Evolutionary conservation across 1,140 invertebrate genomes (phyloP).

Genomic region (Harpegnathos saltator): DNA sequence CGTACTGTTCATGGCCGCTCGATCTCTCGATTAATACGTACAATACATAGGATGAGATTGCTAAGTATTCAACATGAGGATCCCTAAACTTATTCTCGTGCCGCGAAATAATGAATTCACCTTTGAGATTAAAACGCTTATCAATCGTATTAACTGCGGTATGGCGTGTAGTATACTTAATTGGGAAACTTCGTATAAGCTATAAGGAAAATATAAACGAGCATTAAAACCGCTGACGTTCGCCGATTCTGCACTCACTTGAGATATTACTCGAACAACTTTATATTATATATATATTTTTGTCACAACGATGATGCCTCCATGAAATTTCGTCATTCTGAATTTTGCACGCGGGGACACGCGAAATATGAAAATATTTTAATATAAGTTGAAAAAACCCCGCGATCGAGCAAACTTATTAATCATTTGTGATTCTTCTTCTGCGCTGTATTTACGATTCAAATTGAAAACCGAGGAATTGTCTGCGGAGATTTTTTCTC

Average conservation of each 20-base stretch:
- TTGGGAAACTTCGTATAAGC: constrained; percentile 41
- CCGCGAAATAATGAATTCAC: constrained; percentile 75
- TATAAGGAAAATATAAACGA: constrained; percentile 31
- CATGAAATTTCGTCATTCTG: background rate
- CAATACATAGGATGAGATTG: constrained; percentile 78
- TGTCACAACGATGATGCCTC: background rate
- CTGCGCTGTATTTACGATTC: too few species aligned
- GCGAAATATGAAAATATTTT: background rate
- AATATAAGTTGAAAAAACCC: background rate
- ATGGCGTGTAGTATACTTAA: constrained; percentile 13
- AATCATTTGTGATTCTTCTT: background rate
- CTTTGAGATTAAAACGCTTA: constrained; percentile 56
- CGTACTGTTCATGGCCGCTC: constrained; percentile 77
- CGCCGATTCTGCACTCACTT: background rate
- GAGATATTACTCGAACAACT: background rate
- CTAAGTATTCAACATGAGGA: constrained; percentile 79
- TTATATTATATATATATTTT: background rate
- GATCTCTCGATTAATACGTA: constrained; percentile 81
- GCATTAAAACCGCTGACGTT: background rate
- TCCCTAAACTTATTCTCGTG: constrained; percentile 79
- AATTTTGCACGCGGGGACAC: background rate
- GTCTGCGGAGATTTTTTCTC: background rate
- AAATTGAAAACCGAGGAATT: constrained; percentile 9
- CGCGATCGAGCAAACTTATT: constrained; percentile 1
- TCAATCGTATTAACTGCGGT: constrained; percentile 50